Percentiles rank a stretch among this genome's conserved stretches.
phyloP scores from a whole-genome alignment of 1,140 invertebrate genomes.

The Triops longicaudatus region DNA sequence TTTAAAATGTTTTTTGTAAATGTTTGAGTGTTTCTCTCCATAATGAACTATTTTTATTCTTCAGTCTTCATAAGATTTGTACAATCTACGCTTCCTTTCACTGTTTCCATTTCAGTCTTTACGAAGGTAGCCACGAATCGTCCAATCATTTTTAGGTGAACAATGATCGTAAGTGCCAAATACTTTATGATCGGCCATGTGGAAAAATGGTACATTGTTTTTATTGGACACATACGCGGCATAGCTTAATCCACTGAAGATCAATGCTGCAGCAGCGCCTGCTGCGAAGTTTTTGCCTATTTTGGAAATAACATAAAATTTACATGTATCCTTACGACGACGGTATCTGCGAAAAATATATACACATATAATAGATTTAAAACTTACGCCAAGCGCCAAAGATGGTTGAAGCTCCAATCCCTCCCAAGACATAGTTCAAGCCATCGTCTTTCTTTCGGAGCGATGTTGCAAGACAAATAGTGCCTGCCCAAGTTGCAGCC shows the following conservation, averaged over 20 bases:
- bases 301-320: not conserved
- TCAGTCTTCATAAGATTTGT: not conserved
- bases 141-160: not conserved
- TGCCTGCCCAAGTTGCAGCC: conserved; percentile 52
- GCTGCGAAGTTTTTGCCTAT: not conserved
- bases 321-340: not conserved
- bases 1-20: too few species aligned
- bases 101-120: not conserved
- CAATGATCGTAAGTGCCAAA: not conserved
- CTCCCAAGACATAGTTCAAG: conserved; percentile 48
- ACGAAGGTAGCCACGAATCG: not conserved
- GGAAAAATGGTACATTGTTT: not conserved
- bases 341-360: not conserved
- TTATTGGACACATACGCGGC: not conserved
- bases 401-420: conserved; percentile 46
- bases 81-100: not conserved
- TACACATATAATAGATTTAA: too few species aligned
- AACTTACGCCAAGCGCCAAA: conserved; percentile 47
- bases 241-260: not conserved
- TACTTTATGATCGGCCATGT: not conserved
- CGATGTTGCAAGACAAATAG: conserved; percentile 48
- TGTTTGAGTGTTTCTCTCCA: too few species aligned
- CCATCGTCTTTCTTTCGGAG: conserved; percentile 55
- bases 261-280: not conserved
- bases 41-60: not conserved